Conservation (phyloP, 2,797 vertebrate species). For the Notolabrus celidotus region DNA sequence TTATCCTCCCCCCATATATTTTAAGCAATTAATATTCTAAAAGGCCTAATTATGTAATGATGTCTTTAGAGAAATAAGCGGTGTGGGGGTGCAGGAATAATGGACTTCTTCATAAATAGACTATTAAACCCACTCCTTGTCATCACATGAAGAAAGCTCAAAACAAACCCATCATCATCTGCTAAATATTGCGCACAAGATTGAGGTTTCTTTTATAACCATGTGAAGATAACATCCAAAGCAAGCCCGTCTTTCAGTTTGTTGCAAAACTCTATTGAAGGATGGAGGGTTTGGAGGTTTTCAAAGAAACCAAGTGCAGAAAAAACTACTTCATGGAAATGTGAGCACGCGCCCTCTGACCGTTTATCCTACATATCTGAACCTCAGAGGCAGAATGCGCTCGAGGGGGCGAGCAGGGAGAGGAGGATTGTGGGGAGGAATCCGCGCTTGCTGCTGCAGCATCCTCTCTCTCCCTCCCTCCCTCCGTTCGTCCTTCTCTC, state of each 20-base stretch:
- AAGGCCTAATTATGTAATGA: slow-evolving; percentile 74
- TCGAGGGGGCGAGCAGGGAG: neutral
- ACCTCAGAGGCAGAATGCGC: slow-evolving; percentile 4
- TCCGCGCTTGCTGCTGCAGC: slow-evolving; percentile 45
- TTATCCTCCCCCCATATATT: slow-evolving; percentile 38
- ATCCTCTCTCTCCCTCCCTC: slow-evolving; percentile 34
- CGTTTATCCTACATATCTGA: slow-evolving; percentile 6
- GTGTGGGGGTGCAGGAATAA: slow-evolving; percentile 39
- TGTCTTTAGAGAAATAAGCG: slow-evolving; percentile 54
- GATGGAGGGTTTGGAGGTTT: too few relatives aligned
- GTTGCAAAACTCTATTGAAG: too few relatives aligned
- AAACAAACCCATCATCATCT: slow-evolving; percentile 25
- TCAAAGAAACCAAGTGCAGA: neutral
- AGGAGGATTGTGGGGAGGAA: neutral
- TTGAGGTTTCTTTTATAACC: neutral
- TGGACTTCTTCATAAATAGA: slow-evolving; percentile 8
- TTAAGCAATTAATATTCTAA: slow-evolving; percentile 73
- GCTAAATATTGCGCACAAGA: slow-evolving; percentile 10
- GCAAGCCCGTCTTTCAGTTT: neutral
- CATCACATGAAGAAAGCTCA: slow-evolving; percentile 27
- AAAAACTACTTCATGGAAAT: neutral
- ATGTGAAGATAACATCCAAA: slow-evolving; percentile 20
- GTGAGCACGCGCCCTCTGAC: neutral
- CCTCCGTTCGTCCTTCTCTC: slow-evolving; percentile 1
- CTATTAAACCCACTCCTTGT: slow-evolving; percentile 9